Base-by-base conservation (phyloP, 2,888 invertebrate genomes). In the Pasiphila rectangulata region DNA sequence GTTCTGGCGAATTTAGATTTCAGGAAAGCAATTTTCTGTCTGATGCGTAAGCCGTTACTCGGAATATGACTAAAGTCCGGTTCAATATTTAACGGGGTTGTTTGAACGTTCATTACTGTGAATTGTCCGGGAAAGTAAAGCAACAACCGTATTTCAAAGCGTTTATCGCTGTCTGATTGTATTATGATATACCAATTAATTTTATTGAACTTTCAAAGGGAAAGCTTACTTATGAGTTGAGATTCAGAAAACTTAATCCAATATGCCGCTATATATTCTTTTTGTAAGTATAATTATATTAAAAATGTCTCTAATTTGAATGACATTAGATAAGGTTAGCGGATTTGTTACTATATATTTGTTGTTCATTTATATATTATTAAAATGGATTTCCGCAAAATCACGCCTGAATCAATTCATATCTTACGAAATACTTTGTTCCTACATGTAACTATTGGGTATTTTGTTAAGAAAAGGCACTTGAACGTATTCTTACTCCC, bases 11-110 rank as follows among this genome's bases (percentile, higher is more conserved):
- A 44, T 36, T 45, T 37, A 16, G 37, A 38, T 52, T 56, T 54
- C 44, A 51, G 35, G 50, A 45, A 56, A 51, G 30, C 30, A 27
- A 48, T 56, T 54, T 47, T 51, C 54, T 36, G 42, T 47, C 27
- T 42, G 46, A 51, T 54, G 56, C 52, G 54, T 54, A 54, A 42
- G 27, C 36, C 29, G 43, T 39, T 59, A 48, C 56, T 53, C 27
- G 49, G 54, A 56, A 56, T 36, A 51, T 56, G 54, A 56, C 48
- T 54, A 56, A 54, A 51, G 37, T 38, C 19, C 36, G 9, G 44
- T 48, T 47, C 35, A 46, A 51, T 37, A 20, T 47, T 50, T 37
- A 39, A 43, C 34, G 10, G 27, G 44, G 44, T 21, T 41, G 39
- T 44, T 46, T 50, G n/a, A 38, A 46, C 41, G 52, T 27, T 41